Conservation (phyloP, 2,113 vertebrate species). For the Numida meleagris region DNA sequence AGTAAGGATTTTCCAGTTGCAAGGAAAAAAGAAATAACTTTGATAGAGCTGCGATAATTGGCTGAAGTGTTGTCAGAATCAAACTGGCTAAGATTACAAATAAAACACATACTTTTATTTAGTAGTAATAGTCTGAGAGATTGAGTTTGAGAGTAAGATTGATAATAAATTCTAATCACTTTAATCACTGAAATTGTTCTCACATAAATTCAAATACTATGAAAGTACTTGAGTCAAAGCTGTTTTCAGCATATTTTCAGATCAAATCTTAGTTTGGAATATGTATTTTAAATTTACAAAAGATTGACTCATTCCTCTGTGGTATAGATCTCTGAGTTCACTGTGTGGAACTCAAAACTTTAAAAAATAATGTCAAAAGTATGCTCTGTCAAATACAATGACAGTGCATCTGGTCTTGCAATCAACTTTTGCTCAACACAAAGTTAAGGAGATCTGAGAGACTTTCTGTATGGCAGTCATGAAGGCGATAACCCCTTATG, state of each 20-base stretch:
- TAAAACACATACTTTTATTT: neutral
- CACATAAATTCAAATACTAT: neutral
- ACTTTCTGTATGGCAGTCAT: neutral
- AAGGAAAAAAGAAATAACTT: neutral
- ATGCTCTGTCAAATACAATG: neutral
- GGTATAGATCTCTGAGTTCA: neutral
- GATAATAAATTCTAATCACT: neutral
- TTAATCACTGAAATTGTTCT: conserved; percentile 13
- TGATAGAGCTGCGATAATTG: neutral
- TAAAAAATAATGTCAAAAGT: conserved; percentile 21
- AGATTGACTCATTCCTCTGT: neutral
- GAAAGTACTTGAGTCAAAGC: neutral
- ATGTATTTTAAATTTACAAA: neutral
- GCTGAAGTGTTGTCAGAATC: neutral
- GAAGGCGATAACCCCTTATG: conserved; percentile 32
- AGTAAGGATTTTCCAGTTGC: neutral
- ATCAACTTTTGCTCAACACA: conserved; percentile 40
- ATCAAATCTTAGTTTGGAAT: neutral
- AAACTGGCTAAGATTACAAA: neutral
- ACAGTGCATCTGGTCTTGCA: neutral
- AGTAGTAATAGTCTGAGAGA: neutral
- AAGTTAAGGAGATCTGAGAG: conserved; percentile 14
- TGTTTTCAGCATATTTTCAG: conserved; percentile 41
- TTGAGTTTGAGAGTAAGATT: neutral
- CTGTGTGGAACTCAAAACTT: neutral